Conservation (phyloP, 1,140 invertebrate genomes). For the Maniola jurtina region DNA sequence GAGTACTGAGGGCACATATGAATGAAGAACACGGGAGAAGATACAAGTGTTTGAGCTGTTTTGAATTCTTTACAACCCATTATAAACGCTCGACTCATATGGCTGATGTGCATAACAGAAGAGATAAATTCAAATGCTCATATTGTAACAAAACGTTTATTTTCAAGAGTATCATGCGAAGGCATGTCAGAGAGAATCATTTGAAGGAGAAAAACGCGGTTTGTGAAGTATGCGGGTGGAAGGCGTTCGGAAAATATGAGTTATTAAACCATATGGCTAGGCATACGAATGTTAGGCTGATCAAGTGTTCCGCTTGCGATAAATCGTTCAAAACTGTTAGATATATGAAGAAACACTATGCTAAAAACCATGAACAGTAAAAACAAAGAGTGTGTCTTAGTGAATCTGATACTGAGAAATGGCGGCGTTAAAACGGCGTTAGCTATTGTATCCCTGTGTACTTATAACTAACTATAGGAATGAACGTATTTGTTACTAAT, state of each 20-base stretch:
- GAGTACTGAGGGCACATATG: constrained; percentile 30
- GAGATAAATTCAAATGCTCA: constrained; percentile 33
- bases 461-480: no score
- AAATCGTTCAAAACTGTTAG: constrained; percentile 40
- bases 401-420: neutral
- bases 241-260: constrained; percentile 44
- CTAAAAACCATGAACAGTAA: constrained; percentile 29
- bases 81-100: constrained; percentile 39
- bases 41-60: constrained; percentile 34
- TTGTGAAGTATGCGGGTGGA: constrained; percentile 58
- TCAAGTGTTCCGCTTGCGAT: constrained; percentile 40
- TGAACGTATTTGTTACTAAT: no score
- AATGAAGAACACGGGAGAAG: constrained; percentile 27
- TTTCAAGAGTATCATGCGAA: constrained; percentile 39
- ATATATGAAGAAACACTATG: constrained; percentile 34
- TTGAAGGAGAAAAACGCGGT: constrained; percentile 51
- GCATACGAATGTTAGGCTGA: constrained; percentile 24
- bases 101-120: constrained; percentile 34
- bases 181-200: constrained; percentile 52
- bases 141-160: constrained; percentile 37
- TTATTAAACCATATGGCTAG: constrained; percentile 38
- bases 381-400: neutral
- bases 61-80: constrained; percentile 34
- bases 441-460: neutral
- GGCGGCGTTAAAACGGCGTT: neutral